Base-by-base conservation (phyloP, 1,140 invertebrate species). In the Eupristina koningsbergeri region DNA sequence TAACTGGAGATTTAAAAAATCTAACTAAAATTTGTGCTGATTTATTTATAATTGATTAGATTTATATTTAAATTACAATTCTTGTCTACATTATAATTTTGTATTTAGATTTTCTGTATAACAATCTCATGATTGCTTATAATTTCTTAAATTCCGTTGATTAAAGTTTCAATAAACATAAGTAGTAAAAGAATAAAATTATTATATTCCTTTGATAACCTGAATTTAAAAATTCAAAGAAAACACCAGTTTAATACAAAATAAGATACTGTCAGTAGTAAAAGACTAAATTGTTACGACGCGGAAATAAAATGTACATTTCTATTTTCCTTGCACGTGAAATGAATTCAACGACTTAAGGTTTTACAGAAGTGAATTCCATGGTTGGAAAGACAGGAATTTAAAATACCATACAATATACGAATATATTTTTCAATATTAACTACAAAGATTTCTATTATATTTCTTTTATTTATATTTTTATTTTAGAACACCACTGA, bases 341-440 rank as follows among this genome's bases (percentile, higher is more conserved):
- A 76, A 61, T 58, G 74, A 76, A 61, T 76, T 47, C 74, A n/a
- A 61, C 15, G 74, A 76, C 31, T 76, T 36, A 61, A 76, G 39
- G 0, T 61, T 76, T 76, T 45, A n/a, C 50, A 76, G 74, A 76
- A 76, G 74, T 50, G 74, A 36, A 76, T 76, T 58, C 47, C 50
- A 61, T 39, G 19, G 3, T 34, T 39, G 41, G 74, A 61, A 76
- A 76, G 50, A 26, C 50, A 34, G 36, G 74, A 76, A 71, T 71
- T 71, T 71, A 26, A 71, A 71, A 71, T 71, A 36, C 36, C 36
- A 9, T 29, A 29, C 67, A 71, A 71, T 41, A 71, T 8, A 69
- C 19, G 53, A 58, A 58, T 17, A 58, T 58, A 26, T 26, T 50
- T 58, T 58, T 26, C 22, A 58, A 58, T 22, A 58, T 58, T 13